These are phyloP conservation scores for Maniola jurtina DNA, from an alignment of 1,140 invertebrate genomes.

Conservation along the genomic window DNA sequence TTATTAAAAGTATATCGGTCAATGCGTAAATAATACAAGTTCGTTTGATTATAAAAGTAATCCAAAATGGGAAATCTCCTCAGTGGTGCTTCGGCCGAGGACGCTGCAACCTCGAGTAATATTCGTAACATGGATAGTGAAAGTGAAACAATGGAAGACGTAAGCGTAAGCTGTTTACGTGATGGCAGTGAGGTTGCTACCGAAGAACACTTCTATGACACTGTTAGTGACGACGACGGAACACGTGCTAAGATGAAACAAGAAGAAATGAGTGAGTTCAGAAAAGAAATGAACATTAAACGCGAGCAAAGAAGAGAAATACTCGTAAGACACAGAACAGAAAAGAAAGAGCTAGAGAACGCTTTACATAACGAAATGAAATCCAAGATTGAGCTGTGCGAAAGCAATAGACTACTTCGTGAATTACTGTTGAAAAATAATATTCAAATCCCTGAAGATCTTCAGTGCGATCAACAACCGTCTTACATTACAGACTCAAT, in stretches of 20 bases:
- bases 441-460: slow-evolving; percentile 57
- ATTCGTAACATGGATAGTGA: slow-evolving; percentile 42
- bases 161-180: slow-evolving; percentile 36
- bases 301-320: slow-evolving; percentile 80
- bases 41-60: slow-evolving; percentile 69
- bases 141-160: slow-evolving; percentile 57
- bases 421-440: slow-evolving; percentile 66
- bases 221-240: slow-evolving; percentile 50
- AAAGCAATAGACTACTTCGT: slow-evolving; percentile 68
- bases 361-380: slow-evolving; percentile 76
- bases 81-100: slow-evolving; percentile 57
- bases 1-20: slow-evolving; percentile 65
- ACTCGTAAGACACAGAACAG: slow-evolving; percentile 78
- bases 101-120: slow-evolving; percentile 31
- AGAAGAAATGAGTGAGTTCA: slow-evolving; percentile 79
- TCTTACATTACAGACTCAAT: slow-evolving; percentile 45
- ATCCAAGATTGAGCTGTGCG: slow-evolving; percentile 67
- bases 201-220: slow-evolving; percentile 51
- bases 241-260: slow-evolving; percentile 52
- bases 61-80: slow-evolving; percentile 72
- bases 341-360: slow-evolving; percentile 78
- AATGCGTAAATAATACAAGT: slow-evolving; percentile 58
- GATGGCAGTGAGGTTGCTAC: slow-evolving; percentile 34
- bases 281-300: slow-evolving; percentile 79
- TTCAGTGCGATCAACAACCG: slow-evolving; percentile 42